phyloP scores from a whole-genome alignment of 2,888 invertebrate genomes.

The Trichacis sp. region DNA sequence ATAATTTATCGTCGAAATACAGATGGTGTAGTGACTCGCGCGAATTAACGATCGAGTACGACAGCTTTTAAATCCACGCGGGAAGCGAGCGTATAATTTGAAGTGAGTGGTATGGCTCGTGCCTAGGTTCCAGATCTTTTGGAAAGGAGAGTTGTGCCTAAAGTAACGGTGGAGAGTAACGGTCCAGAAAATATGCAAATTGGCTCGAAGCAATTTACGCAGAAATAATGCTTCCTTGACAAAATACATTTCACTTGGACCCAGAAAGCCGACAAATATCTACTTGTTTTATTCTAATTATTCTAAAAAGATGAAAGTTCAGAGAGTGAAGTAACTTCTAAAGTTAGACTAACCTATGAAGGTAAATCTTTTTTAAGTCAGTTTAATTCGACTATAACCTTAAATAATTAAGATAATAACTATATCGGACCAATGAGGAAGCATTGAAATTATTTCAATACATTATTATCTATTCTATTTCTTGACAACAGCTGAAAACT shows the following conservation, averaged over 20 bases:
- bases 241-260: conserved; percentile 1
- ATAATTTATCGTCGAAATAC: background rate
- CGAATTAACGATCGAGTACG: conserved; percentile 22
- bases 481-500: too few relatives aligned
- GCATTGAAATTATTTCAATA: too few relatives aligned
- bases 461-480: too few relatives aligned
- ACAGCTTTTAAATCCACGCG: conserved; percentile 23
- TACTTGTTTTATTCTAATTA: background rate
- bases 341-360: too few relatives aligned
- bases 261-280: background rate
- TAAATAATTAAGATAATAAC: too few relatives aligned
- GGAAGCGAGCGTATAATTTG: conserved; percentile 48
- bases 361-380: too few relatives aligned
- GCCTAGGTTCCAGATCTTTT: conserved; percentile 60
- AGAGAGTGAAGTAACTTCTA: too few relatives aligned
- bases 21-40: too few relatives aligned
- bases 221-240: conserved; percentile 41
- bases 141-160: conserved; percentile 56
- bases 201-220: conserved; percentile 32
- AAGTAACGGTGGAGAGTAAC: conserved; percentile 59
- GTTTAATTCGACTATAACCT: too few relatives aligned
- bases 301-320: too few relatives aligned
- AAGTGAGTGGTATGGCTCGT: conserved; percentile 55
- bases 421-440: too few relatives aligned
- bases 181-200: conserved; percentile 51